phyloP scores from a whole-genome alignment of 2,113 vertebrate genomes.

The Vidua macroura region DNA sequence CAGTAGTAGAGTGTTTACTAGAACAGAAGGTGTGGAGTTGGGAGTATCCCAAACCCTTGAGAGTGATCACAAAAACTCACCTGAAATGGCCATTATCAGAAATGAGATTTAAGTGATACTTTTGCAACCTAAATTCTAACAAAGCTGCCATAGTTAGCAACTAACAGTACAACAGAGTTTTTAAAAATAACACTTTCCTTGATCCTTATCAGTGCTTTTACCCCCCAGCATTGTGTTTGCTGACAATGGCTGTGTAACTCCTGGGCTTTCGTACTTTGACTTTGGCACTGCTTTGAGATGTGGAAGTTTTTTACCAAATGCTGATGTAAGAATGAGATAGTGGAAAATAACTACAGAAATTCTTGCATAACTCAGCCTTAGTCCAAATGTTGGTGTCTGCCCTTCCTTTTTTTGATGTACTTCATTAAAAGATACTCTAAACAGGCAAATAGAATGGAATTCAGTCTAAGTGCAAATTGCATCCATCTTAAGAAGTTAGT shows the following conservation, averaged over 20 bases:
- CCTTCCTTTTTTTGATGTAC: not conserved
- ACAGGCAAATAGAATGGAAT: not conserved
- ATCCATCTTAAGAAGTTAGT: not conserved
- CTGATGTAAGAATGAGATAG: conserved; percentile 2
- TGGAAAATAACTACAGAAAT: conserved; percentile 11
- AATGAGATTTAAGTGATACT: not conserved
- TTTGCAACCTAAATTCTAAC: not conserved
- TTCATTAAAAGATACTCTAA: not conserved
- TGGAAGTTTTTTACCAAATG: conserved; percentile 4
- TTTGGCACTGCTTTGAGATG: not conserved
- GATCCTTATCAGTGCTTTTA: conserved; percentile 3
- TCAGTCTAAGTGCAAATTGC: not conserved
- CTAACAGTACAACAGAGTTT: conserved; percentile 1
- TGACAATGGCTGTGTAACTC: not conserved
- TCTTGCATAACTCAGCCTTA: not conserved
- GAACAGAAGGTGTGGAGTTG: not conserved
- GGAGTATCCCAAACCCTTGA: not conserved
- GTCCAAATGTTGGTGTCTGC: not conserved
- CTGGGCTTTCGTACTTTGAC: not conserved
- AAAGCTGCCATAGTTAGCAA: not conserved
- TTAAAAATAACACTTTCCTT: conserved; percentile 21
- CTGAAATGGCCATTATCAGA: not conserved
- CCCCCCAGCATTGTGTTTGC: not conserved
- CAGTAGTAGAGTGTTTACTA: not conserved
- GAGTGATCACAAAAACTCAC: not conserved